Percentiles rank a stretch among this genome's conserved stretches.
phyloP scores from a whole-genome alignment of 2,113 vertebrate genomes.

The Ammodytes dubius region DNA sequence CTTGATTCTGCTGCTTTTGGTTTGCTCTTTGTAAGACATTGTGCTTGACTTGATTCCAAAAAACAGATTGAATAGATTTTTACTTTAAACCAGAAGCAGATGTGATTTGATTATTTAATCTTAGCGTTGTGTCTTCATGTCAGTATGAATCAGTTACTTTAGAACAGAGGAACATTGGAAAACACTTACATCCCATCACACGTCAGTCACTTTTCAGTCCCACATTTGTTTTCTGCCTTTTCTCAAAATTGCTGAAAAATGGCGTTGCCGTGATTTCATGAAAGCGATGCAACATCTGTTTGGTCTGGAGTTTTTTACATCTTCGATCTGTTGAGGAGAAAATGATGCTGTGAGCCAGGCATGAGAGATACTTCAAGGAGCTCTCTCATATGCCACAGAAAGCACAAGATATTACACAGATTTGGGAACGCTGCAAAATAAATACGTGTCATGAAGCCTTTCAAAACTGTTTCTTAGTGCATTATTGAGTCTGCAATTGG shows the following conservation, averaged over 20 bases:
- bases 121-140: constrained; percentile 71
- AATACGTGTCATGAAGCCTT: not conserved
- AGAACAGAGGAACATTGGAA: constrained; percentile 72
- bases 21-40: constrained; percentile 76
- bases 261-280: constrained; percentile 38
- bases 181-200: constrained; percentile 17
- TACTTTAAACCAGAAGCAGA: constrained; percentile 3
- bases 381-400: constrained; percentile 18
- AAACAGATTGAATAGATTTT: no score
- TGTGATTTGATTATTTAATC: constrained; percentile 66
- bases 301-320: not conserved
- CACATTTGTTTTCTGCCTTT: constrained; percentile 6
- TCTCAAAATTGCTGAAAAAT: constrained; percentile 5
- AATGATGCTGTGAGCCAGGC: constrained; percentile 42
- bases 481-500: not conserved
- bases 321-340: constrained; percentile 35
- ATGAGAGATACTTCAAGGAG: constrained; percentile 2
- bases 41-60: constrained; percentile 47
- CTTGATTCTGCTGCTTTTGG: constrained; percentile 68
- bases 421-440: constrained; percentile 26
- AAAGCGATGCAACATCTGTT: constrained; percentile 12
- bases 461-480: not conserved
- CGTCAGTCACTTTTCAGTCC: constrained; percentile 32
- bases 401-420: constrained; percentile 28
- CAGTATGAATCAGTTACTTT: constrained; percentile 70